Evolutionary conservation across 2,888 invertebrate genomes (phyloP), one percentile per base, ranked within the genome.

Genomic region (Leptopilina drosophilae): DNA sequence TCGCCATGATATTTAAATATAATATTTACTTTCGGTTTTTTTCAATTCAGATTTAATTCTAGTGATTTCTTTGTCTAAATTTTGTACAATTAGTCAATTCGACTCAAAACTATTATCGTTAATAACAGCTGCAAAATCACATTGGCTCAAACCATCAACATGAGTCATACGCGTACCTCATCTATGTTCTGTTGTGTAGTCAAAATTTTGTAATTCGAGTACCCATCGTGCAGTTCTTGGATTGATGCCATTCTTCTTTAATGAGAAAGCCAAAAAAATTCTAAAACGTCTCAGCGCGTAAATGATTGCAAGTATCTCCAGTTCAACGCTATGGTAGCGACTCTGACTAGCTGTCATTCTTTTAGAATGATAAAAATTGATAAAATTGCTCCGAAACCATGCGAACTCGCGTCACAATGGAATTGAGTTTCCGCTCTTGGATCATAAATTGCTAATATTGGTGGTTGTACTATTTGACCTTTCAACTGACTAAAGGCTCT

Each of bases 171-270:
- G 26, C 0, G 66, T 67, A 12, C 79, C 81, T 0, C 78, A 15
- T 46, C 87, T 73, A 77, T 87, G 87, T 33, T 83, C 83, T 14
- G 85, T 64, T 53, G 46, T 77, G 78, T 84, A 87, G 69, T 84
- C 82, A 78, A 75, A 82, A 81, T 84, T 84, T 77, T 85, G 81
- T 15, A 89, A 76, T 53, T 81, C 77, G 26, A 26, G 26, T 26
- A 26, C 26, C 26, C 26, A n/a, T 2, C 56, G 56, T 14, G 56
- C 56, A 56, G 14, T 56, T 56, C 56, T 56, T 7, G 56, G 85
- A 80, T 87, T 87, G 14, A 89, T 83, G 12, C 88, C 86, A 76
- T 86, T 84, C 77, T 89, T 89, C 40, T 82, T 81, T 33, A 89
- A 78, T 8, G 89, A 82, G 6, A 59, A 15, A 5, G 59, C n/a